Evolutionary conservation across 2,113 vertebrate species (phyloP), one percentile per base, ranked within the genome.

Genomic region (Psophia crepitans): DNA sequence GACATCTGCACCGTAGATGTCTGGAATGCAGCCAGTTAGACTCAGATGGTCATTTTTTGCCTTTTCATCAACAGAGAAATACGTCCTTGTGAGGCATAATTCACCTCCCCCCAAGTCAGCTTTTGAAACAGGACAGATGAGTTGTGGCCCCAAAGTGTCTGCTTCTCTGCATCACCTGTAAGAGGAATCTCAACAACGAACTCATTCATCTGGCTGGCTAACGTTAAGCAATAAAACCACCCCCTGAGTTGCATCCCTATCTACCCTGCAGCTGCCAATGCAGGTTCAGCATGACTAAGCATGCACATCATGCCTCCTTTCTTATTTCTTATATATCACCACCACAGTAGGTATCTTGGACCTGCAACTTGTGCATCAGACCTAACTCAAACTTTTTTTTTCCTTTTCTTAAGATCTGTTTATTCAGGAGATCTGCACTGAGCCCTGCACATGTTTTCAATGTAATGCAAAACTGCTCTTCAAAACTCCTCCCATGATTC

Each of bases 211-310:
- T 17, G 64, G 46, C 16, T 32, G 37, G 18, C 20, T 43, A 19
- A 63, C 70, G 37, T 41, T 28, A 81, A 74, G 39, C 26, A 27
- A 58, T 22, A 76, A 71, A 88, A 82, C 56, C 61, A 61, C 2
- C 1, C 2, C 32, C 21, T 5, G 37, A 0, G 20, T 12, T 26
- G 3, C 2, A 3, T 30, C 21, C 6, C 3, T 27, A 20, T 18
- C n/a, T 85, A 49, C 37, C 9, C 35, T 41, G 54, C 0, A 63
- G 41, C 12, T 87, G 37, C 8, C 70, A 71, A 12, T 4, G n/a
- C 19, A 74, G 9, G 33, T 63, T 74, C 87, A 89, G 26, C n/a
- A 16, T 0, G 2, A 64, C 73, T 53, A 41, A 61, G 37, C 49
- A 75, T 63, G 44, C 10, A 37, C 6, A 3, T 26, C 39, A 15